Percentiles rank a stretch among this genome's conserved stretches.
Conservation (phyloP, 2,888 invertebrate species). For the Dioctria linearis region DNA sequence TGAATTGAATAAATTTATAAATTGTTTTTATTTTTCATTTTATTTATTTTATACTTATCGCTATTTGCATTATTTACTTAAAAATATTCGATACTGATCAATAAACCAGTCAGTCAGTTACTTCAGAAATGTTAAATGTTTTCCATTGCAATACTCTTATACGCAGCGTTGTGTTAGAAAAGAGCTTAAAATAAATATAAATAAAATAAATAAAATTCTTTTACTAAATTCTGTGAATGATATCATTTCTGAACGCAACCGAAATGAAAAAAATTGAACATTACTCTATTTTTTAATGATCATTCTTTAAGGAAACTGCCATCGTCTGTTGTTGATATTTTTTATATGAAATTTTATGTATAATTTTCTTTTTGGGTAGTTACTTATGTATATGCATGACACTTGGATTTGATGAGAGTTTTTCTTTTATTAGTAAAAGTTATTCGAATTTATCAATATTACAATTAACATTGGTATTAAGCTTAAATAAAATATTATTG, state of each 20-base stretch:
- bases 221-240: neutral
- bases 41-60: constrained; percentile 13
- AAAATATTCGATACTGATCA: constrained; percentile 72
- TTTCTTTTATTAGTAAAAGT: neutral
- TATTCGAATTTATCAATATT: neutral
- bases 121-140: constrained; percentile 50
- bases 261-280: constrained; percentile 50
- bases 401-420: neutral
- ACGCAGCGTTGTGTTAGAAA: neutral
- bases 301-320: constrained; percentile 50
- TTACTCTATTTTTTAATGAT: constrained; percentile 36
- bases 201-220: neutral
- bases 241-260: constrained; percentile 11
- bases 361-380: neutral
- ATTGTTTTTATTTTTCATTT: neutral
- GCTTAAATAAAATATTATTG: too few species aligned
- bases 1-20: neutral
- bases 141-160: constrained; percentile 16
- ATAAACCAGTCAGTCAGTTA: constrained; percentile 72
- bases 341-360: neutral
- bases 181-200: constrained; percentile 18
- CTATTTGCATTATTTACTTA: neutral
- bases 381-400: neutral
- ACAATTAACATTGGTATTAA: too few species aligned
- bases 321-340: neutral